These are phyloP conservation scores for Phortica variegata DNA, from an alignment of 1,140 invertebrate genomes.

Conservation along the genomic window DNA sequence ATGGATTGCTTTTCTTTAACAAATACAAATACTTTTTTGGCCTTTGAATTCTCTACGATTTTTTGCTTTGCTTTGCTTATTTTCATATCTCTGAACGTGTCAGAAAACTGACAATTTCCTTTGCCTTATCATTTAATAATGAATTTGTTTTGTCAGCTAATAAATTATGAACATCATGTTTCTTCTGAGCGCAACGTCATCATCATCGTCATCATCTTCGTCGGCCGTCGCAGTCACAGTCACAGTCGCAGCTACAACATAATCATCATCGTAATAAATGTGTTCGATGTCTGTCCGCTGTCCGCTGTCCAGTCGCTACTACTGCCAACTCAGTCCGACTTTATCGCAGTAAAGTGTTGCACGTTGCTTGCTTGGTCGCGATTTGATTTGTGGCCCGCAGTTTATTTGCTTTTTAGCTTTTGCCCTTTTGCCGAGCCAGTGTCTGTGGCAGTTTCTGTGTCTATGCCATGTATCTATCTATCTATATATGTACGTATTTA, in stretches of 20 bases:
- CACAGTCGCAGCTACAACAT: neutral
- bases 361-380: conserved; percentile 4
- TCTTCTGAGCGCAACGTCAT: conserved; percentile 35
- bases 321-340: conserved; percentile 7
- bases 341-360: conserved; percentile 48
- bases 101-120: too few relatives aligned
- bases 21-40: conserved; percentile 38
- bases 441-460: neutral
- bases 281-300: conserved; percentile 20
- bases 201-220: conserved; percentile 27
- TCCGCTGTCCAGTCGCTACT: too few relatives aligned
- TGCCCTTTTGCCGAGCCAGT: conserved; percentile 34
- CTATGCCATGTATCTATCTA: too few relatives aligned
- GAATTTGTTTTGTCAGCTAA: conserved; percentile 54
- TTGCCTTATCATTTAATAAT: conserved; percentile 51
- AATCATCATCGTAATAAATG: conserved; percentile 27
- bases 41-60: neutral
- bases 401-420: conserved; percentile 53
- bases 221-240: neutral
- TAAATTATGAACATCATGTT: conserved; percentile 50
- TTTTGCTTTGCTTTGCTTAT: neutral
- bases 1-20: too few relatives aligned
- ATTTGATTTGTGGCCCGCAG: conserved; percentile 49
- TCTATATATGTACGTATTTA: too few relatives aligned
- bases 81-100: too few relatives aligned